Base-by-base conservation (phyloP, 2,888 invertebrate species). In the Drosophila sordidapex region DNA sequence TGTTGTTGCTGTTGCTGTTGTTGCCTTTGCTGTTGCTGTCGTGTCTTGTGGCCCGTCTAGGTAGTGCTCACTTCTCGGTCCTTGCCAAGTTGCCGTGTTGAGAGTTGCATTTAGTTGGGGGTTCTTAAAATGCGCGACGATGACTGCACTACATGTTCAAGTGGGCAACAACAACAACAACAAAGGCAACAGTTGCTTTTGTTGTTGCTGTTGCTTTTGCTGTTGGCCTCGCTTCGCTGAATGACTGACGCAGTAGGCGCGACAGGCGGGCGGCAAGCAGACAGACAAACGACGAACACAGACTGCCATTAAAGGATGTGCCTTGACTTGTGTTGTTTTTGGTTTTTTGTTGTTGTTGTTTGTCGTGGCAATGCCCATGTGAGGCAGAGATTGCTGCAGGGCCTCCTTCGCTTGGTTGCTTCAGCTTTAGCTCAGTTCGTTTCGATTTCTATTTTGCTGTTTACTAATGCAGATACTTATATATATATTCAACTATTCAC, bases 91-190 rank as follows among this genome's bases (percentile, higher is more conserved):
- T 78, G 81, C 87, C 74, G 81, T 89, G 83, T 83, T 84, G 89
- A 89, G 82, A 89, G 84, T 83, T 90, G 83, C 89, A 82, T 87
- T 87, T 90, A 87, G 87, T 86, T 76, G 76, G 82, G 74, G 84
- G 86, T 70, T 83, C 76, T 83, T 83, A 84, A 82, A 83, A 84
- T 83, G 85, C 83, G 82, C 85, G 86, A 78, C 90, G 77, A 86
- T 82, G 90, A 82, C 82, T 84, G 82, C 82, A 73, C 85, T 89
- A 89, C 85, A 89, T 89, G 84, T 82, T 85, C 87, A 89, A 89
- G 87, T 85, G 87, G 82, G 59, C 84, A 75, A 83, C 83, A 85
- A 64, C 74, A 72, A 56, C 70, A 67, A 53, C 62, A 67, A 27
- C 57, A 59, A 21, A 35, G 25, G 11, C 58, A 68, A 29, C 6